phyloP scores from a whole-genome alignment of 53 echinoderm and acorn worm genomes.

The Arbacia lixula region DNA sequence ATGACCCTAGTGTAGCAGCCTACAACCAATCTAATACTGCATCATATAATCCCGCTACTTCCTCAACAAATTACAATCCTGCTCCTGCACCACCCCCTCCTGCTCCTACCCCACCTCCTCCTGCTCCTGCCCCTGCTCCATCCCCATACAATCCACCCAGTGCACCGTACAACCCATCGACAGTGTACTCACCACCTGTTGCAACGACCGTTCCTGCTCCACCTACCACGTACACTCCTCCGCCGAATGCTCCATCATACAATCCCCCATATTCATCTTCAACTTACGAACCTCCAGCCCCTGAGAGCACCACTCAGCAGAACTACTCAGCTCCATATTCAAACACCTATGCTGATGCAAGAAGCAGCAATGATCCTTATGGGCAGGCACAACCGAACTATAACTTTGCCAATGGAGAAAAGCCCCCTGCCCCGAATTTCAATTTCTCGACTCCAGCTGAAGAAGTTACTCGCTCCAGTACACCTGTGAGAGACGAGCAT shows the following conservation, averaged over 20 bases:
- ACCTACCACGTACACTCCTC: neutral
- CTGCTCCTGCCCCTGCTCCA: neutral
- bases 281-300: constrained; percentile 17
- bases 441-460: neutral
- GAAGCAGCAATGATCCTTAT: neutral
- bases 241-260: constrained; percentile 3
- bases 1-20: neutral
- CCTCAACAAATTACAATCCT: constrained; percentile 14
- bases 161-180: constrained; percentile 1
- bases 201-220: neutral
- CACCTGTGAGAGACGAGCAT: constrained; percentile 43
- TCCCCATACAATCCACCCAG: constrained; percentile 15
- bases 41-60: neutral
- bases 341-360: neutral
- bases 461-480: constrained; percentile 33
- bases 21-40: neutral
- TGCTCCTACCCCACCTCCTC: neutral
- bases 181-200: constrained; percentile 11
- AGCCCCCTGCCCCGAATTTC: neutral
- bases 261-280: constrained; percentile 15
- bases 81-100: neutral
- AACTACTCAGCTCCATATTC: constrained; percentile 6
- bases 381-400: neutral
- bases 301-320: neutral
- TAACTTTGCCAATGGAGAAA: neutral